Evolutionary conservation across 2,797 vertebrate species (phyloP), one percentile per base, ranked within the genome.

Genomic region (Austrolebias charrua): DNA sequence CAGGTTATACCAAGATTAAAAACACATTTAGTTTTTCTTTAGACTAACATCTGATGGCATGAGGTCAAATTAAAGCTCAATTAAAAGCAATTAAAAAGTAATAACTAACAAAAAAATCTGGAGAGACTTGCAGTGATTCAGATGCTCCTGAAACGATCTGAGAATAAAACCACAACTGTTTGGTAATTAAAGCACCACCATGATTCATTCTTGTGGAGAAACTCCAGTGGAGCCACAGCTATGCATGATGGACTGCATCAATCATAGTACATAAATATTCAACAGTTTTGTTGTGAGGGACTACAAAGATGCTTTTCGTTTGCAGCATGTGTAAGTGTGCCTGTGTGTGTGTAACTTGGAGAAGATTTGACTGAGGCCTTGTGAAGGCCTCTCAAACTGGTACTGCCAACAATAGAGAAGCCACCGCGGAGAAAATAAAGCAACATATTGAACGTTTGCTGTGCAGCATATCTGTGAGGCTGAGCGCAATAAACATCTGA

Each of bases 381-480:
- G 57, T 69, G 55, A 55, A 69, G 76, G 82, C 74, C 79, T 18
- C 3, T 63, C 66, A 53, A 38, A 40, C 31, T 1, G 31, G 49
- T 4, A 8, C 73, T 83, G 75, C 81, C 84, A 84, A 81, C 72
- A 78, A 77, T 63, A 50, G 63, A 65, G 4, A 79, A 75, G 71
- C 45, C 57, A 19, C 54, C 0, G 31, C 50, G 10, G 75, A 76
- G 70, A 81, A 77, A 77, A 82, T 45, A 46, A 80, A 74, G 80
- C 38, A 78, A 84, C 84, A 87, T 88, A 85, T 86, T 88, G 86
- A 86, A 73, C 63, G 57, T 76, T 86, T 78, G 62, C 74, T 55
- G 62, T 35, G 64, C 73, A 47, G 73, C 42, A 48, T 60, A 63
- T 78, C 65, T 16, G 54, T 64, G 71, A 66, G 33, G 72, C 69